Base-by-base conservation (phyloP, 2,113 vertebrate species). In the Petromus typicus region DNA sequence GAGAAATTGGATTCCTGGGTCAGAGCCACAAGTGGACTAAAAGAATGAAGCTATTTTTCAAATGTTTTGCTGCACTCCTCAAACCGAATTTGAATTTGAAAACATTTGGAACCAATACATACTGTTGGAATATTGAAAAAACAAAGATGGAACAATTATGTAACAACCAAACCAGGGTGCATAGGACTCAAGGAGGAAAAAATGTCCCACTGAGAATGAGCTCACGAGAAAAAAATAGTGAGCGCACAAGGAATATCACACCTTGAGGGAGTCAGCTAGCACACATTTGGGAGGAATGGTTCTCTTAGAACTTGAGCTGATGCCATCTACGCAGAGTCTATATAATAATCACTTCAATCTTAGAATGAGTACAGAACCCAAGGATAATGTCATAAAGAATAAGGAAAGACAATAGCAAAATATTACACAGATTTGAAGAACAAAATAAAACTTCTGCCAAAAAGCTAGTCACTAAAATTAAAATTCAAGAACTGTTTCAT, bases 171-270 rank as follows among this genome's bases (percentile, higher is more conserved):
- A 43, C 16, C 48, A 82, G 81, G 12, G 20, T 86, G 2, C 10
- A 79, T 64, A 34, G 57, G 34, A 84, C 30, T 85, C n/a, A 32
- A 37, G 54, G 7, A 37, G 16, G 18, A 45, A 89, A n/a, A 94
- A 86, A 76, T 30, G 17, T 61, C 5, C 25, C 6, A 75, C 63
- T 69, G 54, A 89, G 89, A 92, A 59, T 85, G 43, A 93, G 63
- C 30, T 92, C 84, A 54, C 86, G 80, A 94, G 56, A 90, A 89
- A 94, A 54, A 91, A 91, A 86, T 25, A n/a, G 40, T 87, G 79
- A 59, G 30, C 14, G 48, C 56, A 43, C 2, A 78, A 91, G 54
- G 34, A 91, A 82, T 86, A 79, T 73, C 64, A 78, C 63, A 80
- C 48, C 51, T 95, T 82, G 34, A 86, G 45, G 45, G 10, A 95